Evolutionary conservation across 2,797 vertebrate species (phyloP).

Genomic region (Perodicticus potto): DNA sequence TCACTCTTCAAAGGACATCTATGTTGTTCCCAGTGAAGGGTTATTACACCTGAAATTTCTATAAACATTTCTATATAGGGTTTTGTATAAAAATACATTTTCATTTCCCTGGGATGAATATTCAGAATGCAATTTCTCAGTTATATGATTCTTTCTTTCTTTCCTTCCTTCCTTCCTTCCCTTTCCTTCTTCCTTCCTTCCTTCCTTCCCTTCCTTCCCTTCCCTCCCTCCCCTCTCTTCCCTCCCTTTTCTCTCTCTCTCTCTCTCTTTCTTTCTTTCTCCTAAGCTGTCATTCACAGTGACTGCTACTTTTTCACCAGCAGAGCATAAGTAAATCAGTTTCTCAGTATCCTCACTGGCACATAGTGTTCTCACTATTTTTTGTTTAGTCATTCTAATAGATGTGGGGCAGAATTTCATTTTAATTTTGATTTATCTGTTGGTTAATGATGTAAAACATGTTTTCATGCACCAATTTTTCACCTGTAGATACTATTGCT

Average conservation of each 20-base stretch:
- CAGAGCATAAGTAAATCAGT: neutral
- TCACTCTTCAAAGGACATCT: neutral
- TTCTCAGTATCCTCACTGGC: neutral
- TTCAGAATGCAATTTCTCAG: neutral
- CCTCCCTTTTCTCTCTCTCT: too few relatives aligned
- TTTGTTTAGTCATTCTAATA: neutral
- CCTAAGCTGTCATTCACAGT: neutral
- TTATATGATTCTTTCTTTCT: neutral
- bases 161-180: too few relatives aligned
- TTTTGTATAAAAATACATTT: constrained; percentile 3
- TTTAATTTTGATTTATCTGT: neutral
- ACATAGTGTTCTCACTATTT: neutral
- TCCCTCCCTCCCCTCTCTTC: too few relatives aligned
- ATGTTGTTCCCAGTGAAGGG: neutral
- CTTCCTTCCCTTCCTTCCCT: too few relatives aligned
- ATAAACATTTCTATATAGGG: neutral
- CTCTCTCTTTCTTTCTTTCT: neutral
- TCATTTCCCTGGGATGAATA: neutral
- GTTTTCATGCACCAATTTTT: neutral
- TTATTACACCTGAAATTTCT: neutral
- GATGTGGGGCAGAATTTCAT: neutral
- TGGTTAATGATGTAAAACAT: neutral
- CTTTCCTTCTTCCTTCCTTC: too few relatives aligned
- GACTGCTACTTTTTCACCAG: neutral
- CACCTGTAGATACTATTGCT: neutral